Evolutionary conservation across 2,888 invertebrate genomes (phyloP).

Genomic region (Ophion ventricosus): DNA sequence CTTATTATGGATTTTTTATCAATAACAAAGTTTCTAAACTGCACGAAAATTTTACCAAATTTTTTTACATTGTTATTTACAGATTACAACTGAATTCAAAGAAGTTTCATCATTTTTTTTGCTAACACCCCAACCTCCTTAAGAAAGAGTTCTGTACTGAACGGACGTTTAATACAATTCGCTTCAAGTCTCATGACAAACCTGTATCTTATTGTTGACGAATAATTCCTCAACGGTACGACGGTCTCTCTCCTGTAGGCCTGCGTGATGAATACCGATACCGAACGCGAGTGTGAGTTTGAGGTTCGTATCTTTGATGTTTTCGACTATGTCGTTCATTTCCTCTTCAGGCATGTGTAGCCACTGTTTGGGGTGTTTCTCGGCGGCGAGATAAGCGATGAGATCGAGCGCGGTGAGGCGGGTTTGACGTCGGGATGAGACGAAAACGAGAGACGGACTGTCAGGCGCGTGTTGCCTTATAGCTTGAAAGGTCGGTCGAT

Average conservation of each 20-base stretch:
- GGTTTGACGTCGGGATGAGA: slow-evolving; percentile 98
- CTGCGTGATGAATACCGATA: slow-evolving; percentile 99
- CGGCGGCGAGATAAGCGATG: slow-evolving; percentile 94
- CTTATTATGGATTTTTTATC: too few relatives aligned
- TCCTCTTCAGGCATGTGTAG: slow-evolving; percentile 93
- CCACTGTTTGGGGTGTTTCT: slow-evolving; percentile 98
- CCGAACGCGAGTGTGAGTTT: slow-evolving; percentile 98
- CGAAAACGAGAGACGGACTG: slow-evolving; percentile 97
- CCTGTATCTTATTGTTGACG: slow-evolving; percentile 97
- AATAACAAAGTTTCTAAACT: too few relatives aligned
- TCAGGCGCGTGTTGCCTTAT: slow-evolving; percentile 95
- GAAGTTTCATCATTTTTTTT: too few relatives aligned
- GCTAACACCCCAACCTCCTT: too few relatives aligned
- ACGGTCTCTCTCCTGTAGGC: slow-evolving; percentile 96
- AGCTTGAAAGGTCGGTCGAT: slow-evolving; percentile 98
- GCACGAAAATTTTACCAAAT: too few relatives aligned
- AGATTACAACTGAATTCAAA: too few relatives aligned
- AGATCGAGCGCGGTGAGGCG: slow-evolving; percentile 97
- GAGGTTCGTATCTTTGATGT: slow-evolving; percentile 93
- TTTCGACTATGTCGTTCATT: slow-evolving; percentile 90
- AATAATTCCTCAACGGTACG: slow-evolving; percentile 96
- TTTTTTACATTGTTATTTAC: too few relatives aligned
- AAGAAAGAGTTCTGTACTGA: not conserved
- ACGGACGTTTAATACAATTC: not conserved
- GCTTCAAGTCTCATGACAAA: too few relatives aligned